These are phyloP conservation scores for Garrulus glandarius DNA, from an alignment of 2,797 vertebrate genomes.

Conservation along the genomic window DNA sequence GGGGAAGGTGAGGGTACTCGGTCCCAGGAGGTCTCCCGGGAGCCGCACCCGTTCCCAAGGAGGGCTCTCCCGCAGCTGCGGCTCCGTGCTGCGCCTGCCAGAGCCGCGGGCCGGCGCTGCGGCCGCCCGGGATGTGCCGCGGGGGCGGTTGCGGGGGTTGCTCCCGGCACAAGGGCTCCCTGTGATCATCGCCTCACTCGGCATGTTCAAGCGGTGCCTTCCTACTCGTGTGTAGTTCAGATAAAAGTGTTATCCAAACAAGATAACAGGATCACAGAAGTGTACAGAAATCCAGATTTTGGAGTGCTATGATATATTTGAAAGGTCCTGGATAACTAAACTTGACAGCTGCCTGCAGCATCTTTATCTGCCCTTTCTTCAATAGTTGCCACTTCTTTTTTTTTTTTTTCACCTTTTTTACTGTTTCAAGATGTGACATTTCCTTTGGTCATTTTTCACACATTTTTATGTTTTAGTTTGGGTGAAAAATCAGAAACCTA, in stretches of 20 bases:
- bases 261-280: neutral
- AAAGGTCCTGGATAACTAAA: neutral
- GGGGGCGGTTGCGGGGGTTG: fast-evolving
- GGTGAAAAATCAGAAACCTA: neutral
- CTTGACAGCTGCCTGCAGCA: neutral
- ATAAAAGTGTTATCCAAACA: neutral
- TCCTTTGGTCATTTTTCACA: neutral
- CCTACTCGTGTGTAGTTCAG: neutral
- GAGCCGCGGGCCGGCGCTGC: too few species aligned
- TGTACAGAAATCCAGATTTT: neutral
- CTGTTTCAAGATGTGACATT: neutral
- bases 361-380: slow-evolving; percentile 12
- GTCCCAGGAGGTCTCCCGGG: neutral
- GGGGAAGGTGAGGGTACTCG: fast-evolving
- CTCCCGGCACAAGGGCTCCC: fast-evolving
- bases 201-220: neutral
- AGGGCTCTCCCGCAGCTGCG: fast-evolving
- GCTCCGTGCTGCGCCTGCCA: too few species aligned
- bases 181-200: neutral
- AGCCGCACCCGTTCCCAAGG: neutral
- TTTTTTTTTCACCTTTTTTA: neutral
- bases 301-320: neutral
- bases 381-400: neutral
- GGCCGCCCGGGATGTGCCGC: too few species aligned
- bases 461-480: neutral